phyloP scores from a whole-genome alignment of 1,140 invertebrate genomes.

The Ruditapes philippinarum region DNA sequence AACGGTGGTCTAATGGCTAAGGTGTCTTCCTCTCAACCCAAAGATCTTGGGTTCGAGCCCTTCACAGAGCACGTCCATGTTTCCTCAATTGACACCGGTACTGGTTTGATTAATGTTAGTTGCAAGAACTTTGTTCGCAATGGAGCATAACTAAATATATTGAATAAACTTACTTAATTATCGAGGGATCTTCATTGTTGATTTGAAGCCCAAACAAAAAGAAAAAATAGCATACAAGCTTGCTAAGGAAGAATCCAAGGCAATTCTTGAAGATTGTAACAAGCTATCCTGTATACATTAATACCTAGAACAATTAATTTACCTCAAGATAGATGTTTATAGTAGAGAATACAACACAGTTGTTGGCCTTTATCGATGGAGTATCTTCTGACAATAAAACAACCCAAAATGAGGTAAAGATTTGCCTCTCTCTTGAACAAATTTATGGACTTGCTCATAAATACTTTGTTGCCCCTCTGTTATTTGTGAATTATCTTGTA shows the following conservation, averaged over 20 bases:
- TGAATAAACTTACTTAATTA: background rate
- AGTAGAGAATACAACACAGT: background rate
- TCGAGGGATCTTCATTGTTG: background rate
- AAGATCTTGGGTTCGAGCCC: no score
- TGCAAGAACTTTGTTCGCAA: no score
- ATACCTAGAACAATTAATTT: background rate
- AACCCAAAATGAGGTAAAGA: conserved; percentile 5
- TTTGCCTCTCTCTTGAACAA: conserved; percentile 14
- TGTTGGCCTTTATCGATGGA: conserved; percentile 1
- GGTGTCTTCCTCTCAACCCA: no score
- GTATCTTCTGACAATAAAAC: conserved; percentile 3
- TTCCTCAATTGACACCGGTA: no score
- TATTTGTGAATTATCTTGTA: background rate
- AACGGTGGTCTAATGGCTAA: no score
- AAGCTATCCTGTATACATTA: conserved; percentile 9
- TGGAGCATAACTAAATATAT: no score
- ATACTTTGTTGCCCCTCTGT: conserved; percentile 15
- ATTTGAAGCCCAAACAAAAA: background rate
- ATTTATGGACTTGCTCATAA: conserved; percentile 5
- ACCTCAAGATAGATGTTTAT: conserved; percentile 3
- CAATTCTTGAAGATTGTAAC: conserved; percentile 18
- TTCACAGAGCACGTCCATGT: no score
- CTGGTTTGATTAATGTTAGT: no score
- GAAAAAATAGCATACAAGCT: background rate
- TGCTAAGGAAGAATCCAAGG: conserved; percentile 10